phyloP scores from a whole-genome alignment of 2,113 vertebrate species.

The Carassius auratus region DNA sequence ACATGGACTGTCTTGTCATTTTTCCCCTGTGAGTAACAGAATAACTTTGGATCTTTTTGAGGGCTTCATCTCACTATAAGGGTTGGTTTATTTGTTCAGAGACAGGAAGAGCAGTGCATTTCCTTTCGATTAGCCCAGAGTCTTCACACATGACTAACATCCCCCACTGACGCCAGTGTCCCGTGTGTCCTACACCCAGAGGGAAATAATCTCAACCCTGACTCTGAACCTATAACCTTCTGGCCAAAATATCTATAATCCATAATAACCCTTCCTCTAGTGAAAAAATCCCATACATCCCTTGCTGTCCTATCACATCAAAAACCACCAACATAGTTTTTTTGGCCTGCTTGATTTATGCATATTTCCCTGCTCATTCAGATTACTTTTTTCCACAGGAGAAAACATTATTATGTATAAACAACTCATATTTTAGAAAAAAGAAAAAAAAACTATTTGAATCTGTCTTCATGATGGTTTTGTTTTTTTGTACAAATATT shows the following conservation, averaged over 20 bases:
- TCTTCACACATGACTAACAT: slow-evolving; percentile 48
- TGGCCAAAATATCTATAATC: not conserved
- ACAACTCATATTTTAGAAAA: too few species aligned
- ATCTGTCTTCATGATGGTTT: too few species aligned
- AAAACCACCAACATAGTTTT: not conserved
- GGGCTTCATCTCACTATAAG: slow-evolving; percentile 24
- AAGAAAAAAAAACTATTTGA: too few species aligned
- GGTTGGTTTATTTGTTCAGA: slow-evolving; percentile 40
- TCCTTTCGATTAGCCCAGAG: slow-evolving; percentile 20
- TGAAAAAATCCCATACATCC: not conserved
- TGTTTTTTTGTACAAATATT: too few species aligned
- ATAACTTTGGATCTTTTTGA: slow-evolving; percentile 28
- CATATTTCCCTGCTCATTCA: not conserved
- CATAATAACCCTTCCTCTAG: not conserved
- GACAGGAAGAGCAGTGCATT: slow-evolving; percentile 42
- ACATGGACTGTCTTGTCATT: not conserved
- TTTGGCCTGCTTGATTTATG: not conserved
- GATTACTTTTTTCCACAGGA: too few species aligned
- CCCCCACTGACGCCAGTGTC: slow-evolving; percentile 39
- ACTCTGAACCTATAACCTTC: not conserved
- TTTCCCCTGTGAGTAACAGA: slow-evolving; percentile 5
- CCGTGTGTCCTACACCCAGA: not conserved
- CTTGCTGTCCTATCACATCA: not conserved
- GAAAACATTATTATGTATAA: too few species aligned
- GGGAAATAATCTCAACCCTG: not conserved